Conservation (phyloP, 2,888 invertebrate species). For the Syritta pipiens region DNA sequence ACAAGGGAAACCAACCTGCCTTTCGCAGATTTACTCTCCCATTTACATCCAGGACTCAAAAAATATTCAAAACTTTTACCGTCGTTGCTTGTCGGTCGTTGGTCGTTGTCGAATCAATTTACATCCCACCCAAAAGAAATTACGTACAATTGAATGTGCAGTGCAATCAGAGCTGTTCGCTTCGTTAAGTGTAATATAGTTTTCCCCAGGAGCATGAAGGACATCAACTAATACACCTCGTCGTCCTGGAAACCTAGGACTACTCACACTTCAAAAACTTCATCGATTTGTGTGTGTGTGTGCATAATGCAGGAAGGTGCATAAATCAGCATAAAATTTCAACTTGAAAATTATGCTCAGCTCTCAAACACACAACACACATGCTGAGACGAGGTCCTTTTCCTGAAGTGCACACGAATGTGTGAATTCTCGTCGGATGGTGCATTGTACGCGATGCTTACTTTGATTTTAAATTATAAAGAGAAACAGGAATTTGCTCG, state of each 20-base stretch:
- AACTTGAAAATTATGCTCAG: conserved; percentile 39
- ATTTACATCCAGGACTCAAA: too few relatives aligned
- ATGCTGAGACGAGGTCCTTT: not conserved
- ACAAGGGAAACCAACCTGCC: too few relatives aligned
- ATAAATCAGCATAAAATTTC: conserved; percentile 71
- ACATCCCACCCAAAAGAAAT: conserved; percentile 45
- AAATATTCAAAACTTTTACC: conserved; percentile 23
- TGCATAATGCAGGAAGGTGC: conserved; percentile 54
- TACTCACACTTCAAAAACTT: conserved; percentile 41
- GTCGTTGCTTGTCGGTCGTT: too few relatives aligned
- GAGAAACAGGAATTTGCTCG: conserved; percentile 36
- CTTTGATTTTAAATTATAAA: conserved; percentile 61
- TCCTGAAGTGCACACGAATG: conserved; percentile 11
- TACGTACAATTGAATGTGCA: conserved; percentile 50
- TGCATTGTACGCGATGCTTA: conserved; percentile 25
- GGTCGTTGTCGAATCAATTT: conserved; percentile 36
- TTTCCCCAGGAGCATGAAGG: conserved; percentile 14
- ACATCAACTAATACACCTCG: conserved; percentile 29
- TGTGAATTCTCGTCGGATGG: conserved; percentile 8
- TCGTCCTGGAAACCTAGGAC: not conserved
- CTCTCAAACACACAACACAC: not conserved
- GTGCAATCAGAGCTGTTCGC: conserved; percentile 53
- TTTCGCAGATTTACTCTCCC: too few relatives aligned
- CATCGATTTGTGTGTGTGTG: conserved; percentile 16
- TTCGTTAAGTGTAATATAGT: conserved; percentile 59